Evolutionary conservation across 2,888 invertebrate species (phyloP), one percentile per base, ranked within the genome.

Genomic region (Trilocha varians): DNA sequence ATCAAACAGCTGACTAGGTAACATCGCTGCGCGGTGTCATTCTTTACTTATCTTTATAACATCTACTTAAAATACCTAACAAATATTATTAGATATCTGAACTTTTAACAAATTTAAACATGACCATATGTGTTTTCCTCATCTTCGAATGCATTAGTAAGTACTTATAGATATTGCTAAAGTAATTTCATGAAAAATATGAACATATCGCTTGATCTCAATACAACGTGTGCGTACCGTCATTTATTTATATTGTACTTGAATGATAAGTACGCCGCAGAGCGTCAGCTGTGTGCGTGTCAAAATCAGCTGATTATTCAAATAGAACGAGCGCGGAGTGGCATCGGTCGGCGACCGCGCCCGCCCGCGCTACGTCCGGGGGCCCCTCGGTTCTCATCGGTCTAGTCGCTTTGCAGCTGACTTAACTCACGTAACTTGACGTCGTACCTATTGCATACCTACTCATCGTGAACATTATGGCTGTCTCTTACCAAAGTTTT

Each of bases 291-390:
- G 83, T 79, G 78, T 70, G 66, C 78, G 83, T 82, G 85, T 87
- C 86, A 86, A 82, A 87, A 87, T 85, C 86, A 87, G 86, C 86
- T 87, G 86, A 85, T 85, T 83, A 86, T 83, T 83, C 83, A 85
- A 85, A 86, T 85, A 85, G 79, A 79, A 78, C 75, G 74, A 74
- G 70, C 72, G 47, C 48, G 45, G 65, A 69, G 68, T 63, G 66
- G 67, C 65, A 58, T 61, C 75, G 78, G 75, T 77, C 79, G 76
- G 65, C 77, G 78, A 73, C 73, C 78, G 75, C 62, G 50, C 54
- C 49, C 55, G 46, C 49, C 41, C 48, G 44, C 49, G 47, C 59
- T 52, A 53, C 45, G 47, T 45, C 41, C 46, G 53, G 51, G 52
- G 53, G 54, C 56, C 52, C 55, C 57, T 52, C 51, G 47, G 47